Evolutionary conservation across 2,888 invertebrate genomes (phyloP).

Genomic region (Coenonympha glycerion): DNA sequence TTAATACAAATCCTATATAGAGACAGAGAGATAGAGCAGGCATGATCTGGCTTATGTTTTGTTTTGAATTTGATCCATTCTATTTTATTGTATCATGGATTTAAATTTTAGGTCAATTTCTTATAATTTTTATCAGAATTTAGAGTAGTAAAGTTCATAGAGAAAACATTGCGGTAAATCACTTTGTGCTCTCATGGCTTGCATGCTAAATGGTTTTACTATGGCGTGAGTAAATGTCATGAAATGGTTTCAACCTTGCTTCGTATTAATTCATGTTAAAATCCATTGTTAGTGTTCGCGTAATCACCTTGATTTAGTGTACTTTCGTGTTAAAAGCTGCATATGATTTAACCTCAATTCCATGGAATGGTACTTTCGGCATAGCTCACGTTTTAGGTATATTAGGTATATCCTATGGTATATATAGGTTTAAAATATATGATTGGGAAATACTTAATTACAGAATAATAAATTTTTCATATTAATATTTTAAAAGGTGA

Average conservation of each 20-base stretch:
- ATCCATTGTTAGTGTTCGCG: slow-evolving; percentile 16
- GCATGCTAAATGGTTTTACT: slow-evolving; percentile 14
- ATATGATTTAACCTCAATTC: slow-evolving; percentile 12
- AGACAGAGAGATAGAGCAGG: too few species aligned
- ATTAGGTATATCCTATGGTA: too few species aligned
- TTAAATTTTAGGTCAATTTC: neutral
- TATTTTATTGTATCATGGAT: too few species aligned
- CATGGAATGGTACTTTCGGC: slow-evolving; percentile 1
- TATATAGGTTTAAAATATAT: too few species aligned
- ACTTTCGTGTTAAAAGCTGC: slow-evolving; percentile 12
- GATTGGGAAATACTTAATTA: too few species aligned
- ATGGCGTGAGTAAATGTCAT: slow-evolving; percentile 33
- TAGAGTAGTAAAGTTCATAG: neutral
- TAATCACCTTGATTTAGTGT: slow-evolving; percentile 12
- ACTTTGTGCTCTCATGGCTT: slow-evolving; percentile 6
- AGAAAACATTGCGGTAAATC: neutral
- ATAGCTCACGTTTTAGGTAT: neutral
- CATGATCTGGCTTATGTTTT: too few species aligned
- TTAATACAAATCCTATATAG: too few species aligned
- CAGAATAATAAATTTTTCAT: too few species aligned
- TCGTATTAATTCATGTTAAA: slow-evolving; percentile 18
- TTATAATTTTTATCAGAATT: neutral
- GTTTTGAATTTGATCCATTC: too few species aligned
- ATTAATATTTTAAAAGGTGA: too few species aligned
- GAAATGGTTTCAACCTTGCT: slow-evolving; percentile 21